phyloP scores from a whole-genome alignment of 2,113 vertebrate species.

The Melanerpes aurifrons region DNA sequence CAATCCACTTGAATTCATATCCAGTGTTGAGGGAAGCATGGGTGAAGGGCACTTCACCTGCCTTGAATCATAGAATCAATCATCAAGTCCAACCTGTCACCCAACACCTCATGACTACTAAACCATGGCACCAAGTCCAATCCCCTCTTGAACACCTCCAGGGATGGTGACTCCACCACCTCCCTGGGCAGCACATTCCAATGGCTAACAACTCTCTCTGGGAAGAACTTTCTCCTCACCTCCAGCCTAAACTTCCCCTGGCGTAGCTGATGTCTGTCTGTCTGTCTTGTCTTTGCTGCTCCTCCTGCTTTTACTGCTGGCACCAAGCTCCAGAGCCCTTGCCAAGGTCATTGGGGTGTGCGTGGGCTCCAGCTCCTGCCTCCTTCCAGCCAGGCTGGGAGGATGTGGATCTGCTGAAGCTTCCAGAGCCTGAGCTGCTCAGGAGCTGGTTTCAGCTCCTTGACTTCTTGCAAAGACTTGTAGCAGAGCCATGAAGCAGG shows the following conservation, averaged over 20 bases:
- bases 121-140: too few relatives aligned
- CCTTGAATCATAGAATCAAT: too few relatives aligned
- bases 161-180: too few relatives aligned
- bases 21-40: fast-evolving
- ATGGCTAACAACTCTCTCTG: too few relatives aligned
- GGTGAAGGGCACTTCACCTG: fast-evolving
- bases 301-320: not conserved
- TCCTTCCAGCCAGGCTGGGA: not conserved
- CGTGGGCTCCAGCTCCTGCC: not conserved
- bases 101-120: too few relatives aligned
- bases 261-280: not conserved
- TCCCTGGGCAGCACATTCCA: too few relatives aligned
- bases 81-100: too few relatives aligned
- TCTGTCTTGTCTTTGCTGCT: not conserved
- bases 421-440: not conserved
- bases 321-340: fast-evolving
- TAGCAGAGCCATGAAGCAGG: slow-evolving; percentile 29
- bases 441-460: not conserved
- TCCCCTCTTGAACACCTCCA: too few relatives aligned
- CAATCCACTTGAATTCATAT: not conserved
- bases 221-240: too few relatives aligned
- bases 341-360: not conserved
- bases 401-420: not conserved
- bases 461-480: slow-evolving; percentile 57
- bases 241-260: not conserved